phyloP scores from a whole-genome alignment of 2,888 invertebrate species.

The Spodoptera littoralis region DNA sequence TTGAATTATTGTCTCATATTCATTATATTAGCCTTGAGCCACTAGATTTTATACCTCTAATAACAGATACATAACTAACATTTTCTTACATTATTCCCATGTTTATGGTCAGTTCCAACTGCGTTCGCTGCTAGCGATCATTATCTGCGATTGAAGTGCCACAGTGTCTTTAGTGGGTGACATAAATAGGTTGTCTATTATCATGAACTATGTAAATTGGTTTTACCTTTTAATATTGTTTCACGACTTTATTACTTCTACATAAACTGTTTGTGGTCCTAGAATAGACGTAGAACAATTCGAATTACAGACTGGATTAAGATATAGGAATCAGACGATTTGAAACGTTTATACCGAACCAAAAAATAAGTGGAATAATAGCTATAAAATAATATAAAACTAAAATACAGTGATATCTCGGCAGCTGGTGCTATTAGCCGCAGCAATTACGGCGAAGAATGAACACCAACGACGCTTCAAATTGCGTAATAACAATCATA shows the following conservation, averaged over 20 bases:
- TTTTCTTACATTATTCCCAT: constrained; percentile 48
- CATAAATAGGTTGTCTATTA: constrained; percentile 6
- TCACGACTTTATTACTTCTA: background rate
- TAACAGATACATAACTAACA: constrained; percentile 40
- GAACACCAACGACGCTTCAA: constrained; percentile 59
- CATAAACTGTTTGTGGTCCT: background rate
- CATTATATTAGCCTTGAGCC: constrained; percentile 51
- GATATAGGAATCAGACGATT: constrained; percentile 23
- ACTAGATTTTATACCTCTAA: constrained; percentile 52
- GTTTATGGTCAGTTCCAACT: constrained; percentile 43
- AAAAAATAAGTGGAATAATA: constrained; percentile 49
- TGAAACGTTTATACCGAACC: constrained; percentile 41
- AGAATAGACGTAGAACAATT: no score
- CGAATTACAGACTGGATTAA: no score
- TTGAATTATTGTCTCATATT: constrained; percentile 46
- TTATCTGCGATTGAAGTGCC: constrained; percentile 34
- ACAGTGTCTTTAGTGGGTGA: constrained; percentile 22
- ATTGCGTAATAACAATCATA: constrained; percentile 57
- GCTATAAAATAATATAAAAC: constrained; percentile 53
- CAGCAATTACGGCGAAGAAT: constrained; percentile 57
- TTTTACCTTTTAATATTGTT: constrained; percentile 13
- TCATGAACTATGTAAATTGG: constrained; percentile 14
- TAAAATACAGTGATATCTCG: constrained; percentile 56
- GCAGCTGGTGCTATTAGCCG: constrained; percentile 57
- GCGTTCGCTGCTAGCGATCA: constrained; percentile 34